Conservation (phyloP, 2,797 vertebrate genomes). For the Threskiornis aethiopicus region DNA sequence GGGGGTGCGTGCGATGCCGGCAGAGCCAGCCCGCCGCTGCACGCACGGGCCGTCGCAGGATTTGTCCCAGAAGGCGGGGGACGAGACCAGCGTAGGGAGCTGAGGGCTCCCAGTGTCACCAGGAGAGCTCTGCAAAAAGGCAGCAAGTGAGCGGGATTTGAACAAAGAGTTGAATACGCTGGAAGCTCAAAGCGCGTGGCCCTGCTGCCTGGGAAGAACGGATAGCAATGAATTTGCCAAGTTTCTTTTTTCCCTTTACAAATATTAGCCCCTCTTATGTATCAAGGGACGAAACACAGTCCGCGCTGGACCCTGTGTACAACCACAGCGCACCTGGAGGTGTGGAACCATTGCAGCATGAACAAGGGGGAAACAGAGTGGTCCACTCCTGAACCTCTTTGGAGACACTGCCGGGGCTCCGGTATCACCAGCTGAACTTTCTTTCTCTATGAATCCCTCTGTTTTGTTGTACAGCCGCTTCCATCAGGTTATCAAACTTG, state of each 20-base stretch:
- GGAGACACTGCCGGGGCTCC: not conserved
- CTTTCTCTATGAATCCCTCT: not conserved
- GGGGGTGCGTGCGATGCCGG: not conserved
- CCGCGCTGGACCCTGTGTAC: fast-evolving
- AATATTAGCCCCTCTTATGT: not conserved
- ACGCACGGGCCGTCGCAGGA: not conserved
- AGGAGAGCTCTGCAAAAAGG: not conserved
- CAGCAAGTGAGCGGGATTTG: not conserved
- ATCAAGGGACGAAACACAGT: not conserved
- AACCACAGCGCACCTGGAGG: not conserved
- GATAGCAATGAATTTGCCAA: not conserved
- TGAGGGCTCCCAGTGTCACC: not conserved
- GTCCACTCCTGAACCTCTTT: not conserved
- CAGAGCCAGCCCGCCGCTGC: not conserved
- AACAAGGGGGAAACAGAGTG: not conserved
- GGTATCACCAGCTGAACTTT: not conserved
- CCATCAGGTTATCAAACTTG: not conserved
- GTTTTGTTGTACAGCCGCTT: not conserved
- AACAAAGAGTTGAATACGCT: too few relatives aligned
- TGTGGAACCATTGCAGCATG: not conserved
- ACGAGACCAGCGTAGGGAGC: fast-evolving
- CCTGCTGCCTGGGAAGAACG: not conserved
- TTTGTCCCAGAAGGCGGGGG: fast-evolving
- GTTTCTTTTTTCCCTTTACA: not conserved
- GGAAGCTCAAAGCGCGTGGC: not conserved